Base-by-base conservation (phyloP, 2,113 vertebrate species). In the Sialia sialis region DNA sequence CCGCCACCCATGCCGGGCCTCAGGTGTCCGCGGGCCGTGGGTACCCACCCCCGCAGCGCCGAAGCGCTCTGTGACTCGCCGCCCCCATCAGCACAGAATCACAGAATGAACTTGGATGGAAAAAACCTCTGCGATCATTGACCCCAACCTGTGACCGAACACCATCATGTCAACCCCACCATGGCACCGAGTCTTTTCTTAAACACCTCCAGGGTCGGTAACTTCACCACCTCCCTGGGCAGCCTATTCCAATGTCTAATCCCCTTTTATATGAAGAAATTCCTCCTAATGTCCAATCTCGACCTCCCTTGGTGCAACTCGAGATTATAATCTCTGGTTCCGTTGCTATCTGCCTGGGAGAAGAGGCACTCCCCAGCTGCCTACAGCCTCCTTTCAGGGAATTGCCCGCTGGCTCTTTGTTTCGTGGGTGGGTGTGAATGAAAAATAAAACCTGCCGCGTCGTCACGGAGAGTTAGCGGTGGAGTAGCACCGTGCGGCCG, bases 21-120 rank as follows among this genome's bases (percentile, higher is more conserved):
- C 75, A 56, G 75, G 58, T 87, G 85, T 41, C 56, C 34, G 48
- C 44, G 20, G 66, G 39, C 48, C 17, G 26, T 22, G 44, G 5
- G 38, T 44, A 51, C 14, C 14, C 29, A 6, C 6, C 44, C 23
- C 66, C 38, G 4, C 46, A 44, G 56, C 23, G 15, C 30, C 11
- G 34, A 14, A n/a, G 75, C 26, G 21, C 59, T 66, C 51, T 38
- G 51, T 36, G 58, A 22, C 26, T 41, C 14, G 51, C 36, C 22
- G 34, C 32, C 43, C 32, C 1, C 85, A 11, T 43, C 58, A 23
- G 22, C 32, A 13, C 59, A 19, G 23, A 54, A 13, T 36, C 58
- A 30, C 43, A 10, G 21, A 11, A 5, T 32, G 6, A 10, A 0
- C 13, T 16, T 1, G 38, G 6, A 4, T 20, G 44, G 44, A 38